Evolutionary conservation across 2,888 invertebrate species (phyloP), one percentile per base, ranked within the genome.

Genomic region (Eupeodes luniger): DNA sequence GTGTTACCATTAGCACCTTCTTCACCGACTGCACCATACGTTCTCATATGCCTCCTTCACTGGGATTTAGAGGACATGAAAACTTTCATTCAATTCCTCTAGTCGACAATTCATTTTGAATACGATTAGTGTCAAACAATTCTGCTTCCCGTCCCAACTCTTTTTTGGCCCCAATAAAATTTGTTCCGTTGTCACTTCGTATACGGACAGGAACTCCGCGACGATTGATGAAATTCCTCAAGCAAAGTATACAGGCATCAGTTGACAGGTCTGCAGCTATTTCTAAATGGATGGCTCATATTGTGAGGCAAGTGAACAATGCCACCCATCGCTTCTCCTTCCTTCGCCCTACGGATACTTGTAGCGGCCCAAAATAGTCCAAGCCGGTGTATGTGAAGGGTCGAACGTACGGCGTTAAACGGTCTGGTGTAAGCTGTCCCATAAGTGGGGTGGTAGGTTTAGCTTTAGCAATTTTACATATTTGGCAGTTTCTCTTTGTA

Each of bases 41-140:
- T 74, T 91, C 90, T 90, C 90, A 90, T 14, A 81, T 59, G 10
- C 90, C 90, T 6, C 89, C 90, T 66, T 74, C 62, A 34, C 62
- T 44, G 11, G 78, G 78, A 47, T 83, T 83, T 10, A 34, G 14
- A n/a, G 70, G 70, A 47, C 82, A 44, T 44, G 44, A 44, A 44
- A 44, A 77, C 27, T 59, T 27, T 77, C 77, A 82, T 11, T 82
- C 80, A 4, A 83, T 40, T 34, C 74, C 83, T 47, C 64, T 76
- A 5, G 59, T 27, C 0, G 88, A 19, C 19, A 88, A 14, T 49
- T 83, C 78, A 11, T 62, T 59, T 64, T 84, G 69, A 34, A 89
- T 70, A 12, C 66, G 74, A 12, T 19, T 59, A 14, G 51, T 51
- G 51, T 51, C 51, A 51, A 51, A 51, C 12, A 51, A 12, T 51